phyloP scores from a whole-genome alignment of 2,888 invertebrate species.

The Elysia crispata region DNA sequence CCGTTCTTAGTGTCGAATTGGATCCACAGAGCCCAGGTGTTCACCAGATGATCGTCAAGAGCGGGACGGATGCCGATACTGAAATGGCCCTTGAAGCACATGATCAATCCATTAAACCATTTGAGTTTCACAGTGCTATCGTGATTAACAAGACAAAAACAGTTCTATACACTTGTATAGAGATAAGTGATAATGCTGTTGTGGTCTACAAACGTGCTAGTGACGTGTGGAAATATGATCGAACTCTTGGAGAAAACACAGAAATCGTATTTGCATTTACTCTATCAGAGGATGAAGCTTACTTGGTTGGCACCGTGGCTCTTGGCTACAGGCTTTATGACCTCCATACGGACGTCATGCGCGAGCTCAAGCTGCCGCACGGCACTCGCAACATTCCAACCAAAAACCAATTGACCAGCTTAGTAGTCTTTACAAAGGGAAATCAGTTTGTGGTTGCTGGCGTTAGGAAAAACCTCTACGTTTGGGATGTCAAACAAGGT shows the following conservation, averaged over 20 bases:
- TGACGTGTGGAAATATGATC: slow-evolving; percentile 70
- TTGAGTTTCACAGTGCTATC: slow-evolving; percentile 77
- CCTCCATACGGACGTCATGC: slow-evolving; percentile 69
- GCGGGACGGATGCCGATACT: slow-evolving; percentile 64
- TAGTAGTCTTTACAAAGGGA: slow-evolving; percentile 92
- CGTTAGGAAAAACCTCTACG: slow-evolving; percentile 94
- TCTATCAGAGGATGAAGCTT: slow-evolving; percentile 88
- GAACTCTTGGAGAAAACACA: slow-evolving; percentile 71
- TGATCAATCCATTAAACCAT: slow-evolving; percentile 69
- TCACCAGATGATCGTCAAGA: slow-evolving; percentile 66
- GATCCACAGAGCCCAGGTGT: slow-evolving; percentile 55
- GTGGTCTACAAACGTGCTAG: slow-evolving; percentile 70
- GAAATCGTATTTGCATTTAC: slow-evolving; percentile 81
- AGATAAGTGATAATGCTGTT: slow-evolving; percentile 75
- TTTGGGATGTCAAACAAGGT: slow-evolving; percentile 91
- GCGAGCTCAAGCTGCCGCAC: slow-evolving; percentile 71
- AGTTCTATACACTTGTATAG: slow-evolving; percentile 74
- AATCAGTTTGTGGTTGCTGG: slow-evolving; percentile 96
- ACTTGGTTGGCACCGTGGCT: slow-evolving; percentile 84
- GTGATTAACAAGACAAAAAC: slow-evolving; percentile 67
- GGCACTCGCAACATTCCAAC: slow-evolving; percentile 95
- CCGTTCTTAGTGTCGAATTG: slow-evolving; percentile 63
- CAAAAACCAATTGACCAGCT: slow-evolving; percentile 92
- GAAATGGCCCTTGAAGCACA: slow-evolving; percentile 73
- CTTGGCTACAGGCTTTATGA: slow-evolving; percentile 78